phyloP scores from a whole-genome alignment of 2,113 vertebrate genomes.

The Thryonomys swinderianus region DNA sequence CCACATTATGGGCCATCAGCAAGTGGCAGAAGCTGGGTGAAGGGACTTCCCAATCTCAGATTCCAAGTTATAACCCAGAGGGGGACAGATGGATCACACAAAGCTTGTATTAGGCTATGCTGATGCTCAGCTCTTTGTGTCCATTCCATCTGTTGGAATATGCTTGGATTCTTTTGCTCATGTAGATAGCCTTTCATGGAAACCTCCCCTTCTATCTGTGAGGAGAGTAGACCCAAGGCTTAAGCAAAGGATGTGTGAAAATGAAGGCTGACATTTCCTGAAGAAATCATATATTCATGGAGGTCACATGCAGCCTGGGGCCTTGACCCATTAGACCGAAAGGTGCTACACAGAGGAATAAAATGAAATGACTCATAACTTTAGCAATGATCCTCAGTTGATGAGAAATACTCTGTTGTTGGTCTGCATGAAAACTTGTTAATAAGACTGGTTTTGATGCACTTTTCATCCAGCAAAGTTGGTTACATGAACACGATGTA shows the following conservation, averaged over 20 bases:
- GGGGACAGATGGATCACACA: background rate
- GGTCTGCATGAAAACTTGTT: background rate
- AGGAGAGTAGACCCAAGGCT: background rate
- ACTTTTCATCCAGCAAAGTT: background rate
- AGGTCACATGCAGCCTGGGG: background rate
- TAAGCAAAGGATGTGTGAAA: background rate
- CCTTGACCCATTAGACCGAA: background rate
- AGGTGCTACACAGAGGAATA: background rate
- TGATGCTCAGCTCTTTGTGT: background rate
- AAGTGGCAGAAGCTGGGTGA: background rate
- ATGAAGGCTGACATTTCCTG: background rate
- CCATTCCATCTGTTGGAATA: background rate
- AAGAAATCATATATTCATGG: background rate
- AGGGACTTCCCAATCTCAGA: background rate
- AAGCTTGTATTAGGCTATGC: background rate
- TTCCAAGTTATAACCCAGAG: background rate
- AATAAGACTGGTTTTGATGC: background rate
- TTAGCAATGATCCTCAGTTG: background rate
- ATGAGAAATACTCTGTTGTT: background rate
- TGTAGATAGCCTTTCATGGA: background rate
- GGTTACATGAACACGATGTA: background rate
- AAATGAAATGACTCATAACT: background rate
- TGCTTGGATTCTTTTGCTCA: background rate
- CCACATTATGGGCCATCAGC: accelerated
- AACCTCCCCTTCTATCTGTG: background rate